These are phyloP conservation scores for Helleia helle DNA, from an alignment of 2,888 invertebrate genomes.

Conservation along the genomic window DNA sequence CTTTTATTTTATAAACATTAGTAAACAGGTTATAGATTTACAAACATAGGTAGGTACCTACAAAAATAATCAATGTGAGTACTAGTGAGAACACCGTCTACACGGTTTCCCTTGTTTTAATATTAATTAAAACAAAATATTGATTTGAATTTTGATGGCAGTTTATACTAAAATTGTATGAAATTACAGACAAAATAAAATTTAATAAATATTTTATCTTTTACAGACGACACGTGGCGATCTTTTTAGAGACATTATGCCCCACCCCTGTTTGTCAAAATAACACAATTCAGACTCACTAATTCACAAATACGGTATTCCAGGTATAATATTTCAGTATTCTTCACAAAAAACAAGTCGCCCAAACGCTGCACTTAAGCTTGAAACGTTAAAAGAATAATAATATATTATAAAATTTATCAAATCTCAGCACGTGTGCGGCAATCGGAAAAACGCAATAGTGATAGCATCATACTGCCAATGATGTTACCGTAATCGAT, in stretches of 20 bases:
- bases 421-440: constrained; percentile 72
- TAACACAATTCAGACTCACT: constrained; percentile 47
- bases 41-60: no score
- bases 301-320: constrained; percentile 32
- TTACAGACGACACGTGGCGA: constrained; percentile 69
- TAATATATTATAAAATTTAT: constrained; percentile 63
- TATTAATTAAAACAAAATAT: no score
- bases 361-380: neutral
- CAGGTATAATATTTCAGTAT: constrained; percentile 40
- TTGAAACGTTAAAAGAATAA: constrained; percentile 43
- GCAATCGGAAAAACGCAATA: constrained; percentile 64
- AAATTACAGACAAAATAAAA: neutral
- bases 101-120: no score
- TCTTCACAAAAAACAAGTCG: constrained; percentile 19
- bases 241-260: constrained; percentile 57
- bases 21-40: no score
- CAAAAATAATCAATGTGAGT: neutral
- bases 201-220: constrained; percentile 16
- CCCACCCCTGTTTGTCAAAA: constrained; percentile 65
- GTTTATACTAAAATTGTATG: no score
- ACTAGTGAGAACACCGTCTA: no score
- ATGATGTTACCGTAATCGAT: constrained; percentile 15
- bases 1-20: no score
- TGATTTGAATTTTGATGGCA: no score
- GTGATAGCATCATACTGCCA: constrained; percentile 12